Evolutionary conservation across 2,888 invertebrate species (phyloP).

Genomic region (Zonitis immaculata): DNA sequence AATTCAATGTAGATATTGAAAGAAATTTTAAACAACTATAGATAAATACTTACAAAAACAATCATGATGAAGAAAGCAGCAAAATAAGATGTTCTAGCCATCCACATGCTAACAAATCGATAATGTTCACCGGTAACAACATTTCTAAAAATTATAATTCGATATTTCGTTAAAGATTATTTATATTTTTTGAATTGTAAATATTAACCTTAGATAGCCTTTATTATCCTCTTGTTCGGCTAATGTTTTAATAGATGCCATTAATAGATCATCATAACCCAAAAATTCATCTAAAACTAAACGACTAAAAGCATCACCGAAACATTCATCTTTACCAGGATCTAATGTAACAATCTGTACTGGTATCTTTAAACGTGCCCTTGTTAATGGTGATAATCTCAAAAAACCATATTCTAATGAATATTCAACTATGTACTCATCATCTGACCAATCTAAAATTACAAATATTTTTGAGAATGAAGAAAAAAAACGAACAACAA

Average conservation of each 20-base stretch:
- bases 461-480: too few relatives aligned
- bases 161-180: too few relatives aligned
- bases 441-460: constrained; percentile 63
- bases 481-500: constrained; percentile 6
- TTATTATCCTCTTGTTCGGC: constrained; percentile 97
- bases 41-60: constrained; percentile 88
- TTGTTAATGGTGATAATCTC: constrained; percentile 78
- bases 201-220: constrained; percentile 85
- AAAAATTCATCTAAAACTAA: constrained; percentile 88
- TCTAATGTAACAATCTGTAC: constrained; percentile 84
- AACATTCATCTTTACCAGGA: constrained; percentile 83
- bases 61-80: constrained; percentile 97
- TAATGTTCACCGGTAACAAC: constrained; percentile 98
- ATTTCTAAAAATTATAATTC: constrained; percentile 67
- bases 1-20: too few relatives aligned
- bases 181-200: too few relatives aligned
- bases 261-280: constrained; percentile 95
- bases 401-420: constrained; percentile 96
- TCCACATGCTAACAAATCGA: constrained; percentile 96
- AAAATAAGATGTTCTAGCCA: constrained; percentile 90
- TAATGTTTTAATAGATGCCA: constrained; percentile 92
- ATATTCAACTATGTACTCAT: constrained; percentile 96
- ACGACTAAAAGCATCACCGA: constrained; percentile 88
- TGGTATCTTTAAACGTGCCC: constrained; percentile 85
- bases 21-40: too few relatives aligned